These are phyloP conservation scores for Balaeniceps rex DNA, from an alignment of 2,113 vertebrate species.

Conservation along the genomic window DNA sequence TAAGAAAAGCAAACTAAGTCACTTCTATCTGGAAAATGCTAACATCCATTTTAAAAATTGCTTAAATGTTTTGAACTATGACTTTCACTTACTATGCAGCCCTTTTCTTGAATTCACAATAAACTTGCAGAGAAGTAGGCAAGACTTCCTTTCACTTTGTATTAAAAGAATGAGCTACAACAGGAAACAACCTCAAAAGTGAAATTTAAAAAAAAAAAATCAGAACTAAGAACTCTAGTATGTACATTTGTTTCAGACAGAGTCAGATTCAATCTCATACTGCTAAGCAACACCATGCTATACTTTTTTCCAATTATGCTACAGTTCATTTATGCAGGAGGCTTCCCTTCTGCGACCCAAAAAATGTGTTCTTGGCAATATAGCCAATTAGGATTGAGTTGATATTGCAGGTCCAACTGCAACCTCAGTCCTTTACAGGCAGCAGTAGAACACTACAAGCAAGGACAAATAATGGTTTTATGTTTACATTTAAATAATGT, in stretches of 20 bases:
- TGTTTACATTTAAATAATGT: not conserved
- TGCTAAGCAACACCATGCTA: not conserved
- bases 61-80: not conserved
- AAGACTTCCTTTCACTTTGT: not conserved
- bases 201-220: not conserved
- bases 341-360: not conserved
- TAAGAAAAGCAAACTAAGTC: not conserved
- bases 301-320: not conserved
- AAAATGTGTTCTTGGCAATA: not conserved
- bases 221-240: not conserved
- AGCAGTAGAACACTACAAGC: not conserved
- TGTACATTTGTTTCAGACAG: not conserved
- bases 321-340: not conserved
- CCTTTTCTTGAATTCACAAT: not conserved
- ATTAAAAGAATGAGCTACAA: not conserved
- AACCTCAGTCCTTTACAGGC: not conserved
- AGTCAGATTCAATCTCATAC: not conserved
- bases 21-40: not conserved
- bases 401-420: not conserved
- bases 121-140: not conserved
- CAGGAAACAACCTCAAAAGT: not conserved
- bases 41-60: not conserved
- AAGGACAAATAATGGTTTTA: not conserved
- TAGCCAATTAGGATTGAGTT: not conserved
- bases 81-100: not conserved